These are phyloP conservation scores for Sebastes minor DNA, from an alignment of 2,797 vertebrate species.

Conservation along the genomic window DNA sequence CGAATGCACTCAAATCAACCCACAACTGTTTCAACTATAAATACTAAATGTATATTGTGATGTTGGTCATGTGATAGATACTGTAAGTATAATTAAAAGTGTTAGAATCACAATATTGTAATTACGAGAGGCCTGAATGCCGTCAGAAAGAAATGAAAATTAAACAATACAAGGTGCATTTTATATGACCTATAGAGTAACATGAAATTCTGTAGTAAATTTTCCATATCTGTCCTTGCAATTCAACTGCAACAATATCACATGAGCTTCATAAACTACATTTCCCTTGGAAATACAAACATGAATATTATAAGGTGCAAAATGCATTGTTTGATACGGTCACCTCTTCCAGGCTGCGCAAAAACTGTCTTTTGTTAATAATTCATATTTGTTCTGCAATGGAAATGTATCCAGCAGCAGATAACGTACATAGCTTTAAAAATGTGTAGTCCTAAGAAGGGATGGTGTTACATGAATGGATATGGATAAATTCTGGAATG, in stretches of 20 bases:
- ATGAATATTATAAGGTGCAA: conserved; percentile 85
- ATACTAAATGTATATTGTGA: conserved; percentile 65
- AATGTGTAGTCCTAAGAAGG: conserved; percentile 37
- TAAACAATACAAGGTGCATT: conserved; percentile 60
- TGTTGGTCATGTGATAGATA: conserved; percentile 55
- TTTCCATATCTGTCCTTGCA: conserved; percentile 86
- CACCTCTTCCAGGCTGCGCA: conserved; percentile 58
- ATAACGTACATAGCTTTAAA: conserved; percentile 42
- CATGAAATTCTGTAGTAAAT: conserved; percentile 79
- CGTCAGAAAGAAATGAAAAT: conserved; percentile 48
- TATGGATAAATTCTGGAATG: conserved; percentile 21
- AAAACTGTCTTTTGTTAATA: conserved; percentile 66
- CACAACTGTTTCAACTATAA: conserved; percentile 53
- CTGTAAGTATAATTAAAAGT: conserved; percentile 58
- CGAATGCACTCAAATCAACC: conserved; percentile 58
- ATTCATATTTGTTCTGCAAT: conserved; percentile 78
- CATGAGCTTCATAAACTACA: conserved; percentile 87
- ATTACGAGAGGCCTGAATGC: conserved; percentile 37
- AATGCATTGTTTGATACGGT: conserved; percentile 81
- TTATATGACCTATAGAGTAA: conserved; percentile 57
- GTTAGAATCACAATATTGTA: conserved; percentile 61
- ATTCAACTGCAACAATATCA: conserved; percentile 89
- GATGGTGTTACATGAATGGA: conserved; percentile 11
- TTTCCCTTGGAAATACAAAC: conserved; percentile 89
- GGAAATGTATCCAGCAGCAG: conserved; percentile 77